These are phyloP conservation scores for Blennius ocellaris DNA, from an alignment of 2,113 vertebrate genomes.

Conservation along the genomic window DNA sequence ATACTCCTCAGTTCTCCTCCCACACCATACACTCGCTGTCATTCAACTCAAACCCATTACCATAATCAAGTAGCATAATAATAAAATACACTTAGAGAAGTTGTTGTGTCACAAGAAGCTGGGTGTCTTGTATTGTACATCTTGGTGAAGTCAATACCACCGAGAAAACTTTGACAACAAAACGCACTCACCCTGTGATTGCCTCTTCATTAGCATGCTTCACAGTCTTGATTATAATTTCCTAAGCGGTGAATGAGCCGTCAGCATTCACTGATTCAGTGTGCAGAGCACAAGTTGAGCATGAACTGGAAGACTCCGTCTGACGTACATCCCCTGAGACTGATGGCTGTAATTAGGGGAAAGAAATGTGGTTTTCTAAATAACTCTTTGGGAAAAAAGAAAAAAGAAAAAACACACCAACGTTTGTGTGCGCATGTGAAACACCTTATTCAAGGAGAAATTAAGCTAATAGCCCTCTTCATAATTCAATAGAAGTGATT, in stretches of 20 bases:
- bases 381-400: conserved; percentile 15
- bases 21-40: background rate
- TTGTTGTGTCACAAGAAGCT: conserved; percentile 9
- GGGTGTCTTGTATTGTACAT: conserved; percentile 1
- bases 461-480: conserved; percentile 19
- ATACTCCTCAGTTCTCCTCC: conserved; percentile 5
- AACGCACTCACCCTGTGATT: conserved; percentile 56
- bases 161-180: conserved; percentile 58
- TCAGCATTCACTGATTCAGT: conserved; percentile 35
- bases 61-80: conserved; percentile 56
- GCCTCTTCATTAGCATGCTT: conserved; percentile 60
- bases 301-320: conserved; percentile 12
- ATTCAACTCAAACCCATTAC: conserved; percentile 52
- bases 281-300: conserved; percentile 20
- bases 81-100: conserved; percentile 25
- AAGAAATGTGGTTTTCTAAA: conserved; percentile 52
- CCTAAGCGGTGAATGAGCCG: conserved; percentile 36
- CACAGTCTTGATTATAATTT: conserved; percentile 58
- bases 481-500: conserved; percentile 11
- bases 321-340: conserved; percentile 45
- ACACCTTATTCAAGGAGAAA: conserved; percentile 28
- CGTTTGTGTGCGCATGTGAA: conserved; percentile 25
- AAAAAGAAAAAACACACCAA: conserved; percentile 2
- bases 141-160: conserved; percentile 32
- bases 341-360: conserved; percentile 63